Evolutionary conservation across 2,797 vertebrate species (phyloP), one percentile per base, ranked within the genome.

Genomic region (Enteromius anoplus): DNA sequence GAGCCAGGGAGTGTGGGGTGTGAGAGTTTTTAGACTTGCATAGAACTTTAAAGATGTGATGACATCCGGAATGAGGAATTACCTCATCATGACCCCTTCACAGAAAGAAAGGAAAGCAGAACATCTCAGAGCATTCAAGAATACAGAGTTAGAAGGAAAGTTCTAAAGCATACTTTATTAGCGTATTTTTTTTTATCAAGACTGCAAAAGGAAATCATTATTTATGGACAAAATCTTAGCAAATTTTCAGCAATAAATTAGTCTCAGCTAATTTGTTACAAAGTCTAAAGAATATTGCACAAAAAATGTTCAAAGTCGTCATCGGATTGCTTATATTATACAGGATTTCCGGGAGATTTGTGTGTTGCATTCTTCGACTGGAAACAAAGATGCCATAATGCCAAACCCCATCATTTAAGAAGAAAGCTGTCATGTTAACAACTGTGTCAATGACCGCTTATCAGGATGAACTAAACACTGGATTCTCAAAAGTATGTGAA

Each of bases 51-150:
- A 78, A 87, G 72, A 88, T 88, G 19, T 80, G 58, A 87, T 45
- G 26, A 87, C 73, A 87, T 65, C 60, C 45, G 37, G 81, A 19
- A 58, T 84, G 88, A 90, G 70, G 85, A 86, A 91, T 88, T 86
- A 88, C 85, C 86, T 90, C 86, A 91, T 37, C 4, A 53, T 90
- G 89, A 93, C 89, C 91, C 84, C 89, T 90, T 92, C 81, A 89
- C 75, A 73, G 84, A 55, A 53, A 76, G 62, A 79, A 82, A 80
- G 86, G 60, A 73, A 82, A 87, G 77, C 80, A 90, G 84, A 88
- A 83, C 88, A 87, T 70, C 62, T 81, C 29, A 29, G 32, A 65
- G n/a, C 58, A 37, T 65, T n/a, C n/a, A 23, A 72, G 29, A 65
- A 26, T 51, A 34, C 47, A 81, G 19, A 69, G 71, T 87, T 76